Evolutionary conservation across 2,888 invertebrate species (phyloP).

Genomic region (Entomobrya multifasciata): DNA sequence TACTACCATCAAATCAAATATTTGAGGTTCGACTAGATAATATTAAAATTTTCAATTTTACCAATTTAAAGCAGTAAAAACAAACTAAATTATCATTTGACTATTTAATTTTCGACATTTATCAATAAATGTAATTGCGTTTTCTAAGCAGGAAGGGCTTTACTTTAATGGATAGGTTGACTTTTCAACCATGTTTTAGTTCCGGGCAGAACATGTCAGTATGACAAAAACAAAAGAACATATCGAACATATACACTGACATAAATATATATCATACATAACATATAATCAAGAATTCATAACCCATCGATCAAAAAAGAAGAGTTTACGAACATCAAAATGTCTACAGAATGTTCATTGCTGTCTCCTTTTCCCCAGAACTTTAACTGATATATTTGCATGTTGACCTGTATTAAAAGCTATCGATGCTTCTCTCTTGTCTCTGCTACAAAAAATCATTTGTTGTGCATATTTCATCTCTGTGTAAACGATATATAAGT

Average conservation of each 20-base stretch:
- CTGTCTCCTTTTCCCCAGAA: neutral
- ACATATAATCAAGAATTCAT: slow-evolving; percentile 50
- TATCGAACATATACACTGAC: neutral
- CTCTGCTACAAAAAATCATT: slow-evolving; percentile 34
- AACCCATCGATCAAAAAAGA: slow-evolving; percentile 49
- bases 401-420: too few species aligned
- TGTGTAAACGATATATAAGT: neutral
- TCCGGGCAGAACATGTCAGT: neutral
- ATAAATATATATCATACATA: neutral
- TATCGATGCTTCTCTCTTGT: too few species aligned
- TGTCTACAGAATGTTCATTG: neutral
- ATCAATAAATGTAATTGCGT: neutral
- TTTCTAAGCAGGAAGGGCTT: too few species aligned
- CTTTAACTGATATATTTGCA: too few species aligned
- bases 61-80: neutral
- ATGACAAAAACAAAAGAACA: neutral
- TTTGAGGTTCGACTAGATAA: slow-evolving; percentile 5
- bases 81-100: neutral
- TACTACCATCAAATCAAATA: neutral
- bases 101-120: slow-evolving; percentile 16
- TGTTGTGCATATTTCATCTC: slow-evolving; percentile 42
- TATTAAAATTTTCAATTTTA: neutral
- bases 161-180: neutral
- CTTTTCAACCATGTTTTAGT: neutral
- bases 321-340: slow-evolving; percentile 13